Evolutionary conservation across 2,113 vertebrate species (phyloP), one percentile per base, ranked within the genome.

Genomic region (Cynopterus brachyotis): DNA sequence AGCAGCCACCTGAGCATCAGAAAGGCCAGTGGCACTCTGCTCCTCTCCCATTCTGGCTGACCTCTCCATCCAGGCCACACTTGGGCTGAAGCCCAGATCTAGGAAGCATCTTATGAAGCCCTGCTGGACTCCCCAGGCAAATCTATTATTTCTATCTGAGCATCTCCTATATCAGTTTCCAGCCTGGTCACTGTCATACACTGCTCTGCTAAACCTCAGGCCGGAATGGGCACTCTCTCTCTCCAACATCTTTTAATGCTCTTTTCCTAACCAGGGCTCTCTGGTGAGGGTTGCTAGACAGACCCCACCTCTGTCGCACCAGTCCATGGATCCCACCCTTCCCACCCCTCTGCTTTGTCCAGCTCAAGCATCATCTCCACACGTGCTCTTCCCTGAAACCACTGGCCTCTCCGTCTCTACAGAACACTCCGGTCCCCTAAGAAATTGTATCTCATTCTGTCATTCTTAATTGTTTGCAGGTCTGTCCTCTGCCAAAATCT

Each of bases 111-210:
- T 17, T 2, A 13, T 0, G 12, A 42, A 73, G 72, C 13, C 57
- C 15, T 32, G n/a, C 40, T 16, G 35, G 72, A 40, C 42, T 40
- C 35, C 66, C 8, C 16, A 32, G 64, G 40, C 22, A 24, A 59
- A 22, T 16, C 42, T 24, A 1, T 5, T 17, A 4, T n/a, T 57
- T 45, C n/a, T 3, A 7, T 26, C 73, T 32, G 47, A 55, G 3
- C 20, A 2, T 19, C 13, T 4, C 28, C 12, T 7, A 1, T 16
- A 15, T 0, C 59, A 30, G 4, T 4, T 26, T 73, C 9, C 1
- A 45, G 22, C 53, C 22, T 2, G 20, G 22, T n/a, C 37, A 3
- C 40, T 20, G 40, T 32, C 10, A 4, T 13, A 13, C 2, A 2
- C 72, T 7, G 17, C 37, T 11, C 40, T 22, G 28, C 66, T 57